Conservation (phyloP, 2,113 vertebrate genomes). For the Melanotaenia duboulayi region DNA sequence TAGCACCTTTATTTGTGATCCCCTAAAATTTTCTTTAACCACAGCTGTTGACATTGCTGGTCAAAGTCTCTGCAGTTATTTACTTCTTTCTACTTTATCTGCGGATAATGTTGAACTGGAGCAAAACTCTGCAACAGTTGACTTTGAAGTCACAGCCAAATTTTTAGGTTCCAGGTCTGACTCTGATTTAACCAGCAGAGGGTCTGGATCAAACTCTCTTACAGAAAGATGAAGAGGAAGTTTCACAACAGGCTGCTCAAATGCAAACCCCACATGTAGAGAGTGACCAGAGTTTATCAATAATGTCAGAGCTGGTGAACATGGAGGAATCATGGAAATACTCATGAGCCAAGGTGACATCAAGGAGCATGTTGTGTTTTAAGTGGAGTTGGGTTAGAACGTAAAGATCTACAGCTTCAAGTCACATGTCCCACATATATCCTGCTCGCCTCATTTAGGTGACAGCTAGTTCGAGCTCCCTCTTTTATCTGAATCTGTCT, state of each 20-base stretch:
- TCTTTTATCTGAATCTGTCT: conserved; percentile 43
- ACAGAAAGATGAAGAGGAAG: conserved; percentile 47
- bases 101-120: conserved; percentile 53
- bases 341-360: conserved; percentile 33
- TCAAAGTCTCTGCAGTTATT: conserved; percentile 55
- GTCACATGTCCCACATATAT: conserved; percentile 57
- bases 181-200: conserved; percentile 61
- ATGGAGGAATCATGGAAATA: conserved; percentile 30
- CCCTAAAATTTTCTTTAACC: conserved; percentile 46
- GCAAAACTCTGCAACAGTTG: conserved; percentile 14
- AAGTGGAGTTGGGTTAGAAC: conserved; percentile 22
- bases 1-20: conserved; percentile 53
- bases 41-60: conserved; percentile 57
- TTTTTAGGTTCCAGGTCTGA: conserved; percentile 62
- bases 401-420: conserved; percentile 27
- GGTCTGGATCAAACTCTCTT: conserved; percentile 51
- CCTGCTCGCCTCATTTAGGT: conserved; percentile 62
- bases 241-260: conserved; percentile 52
- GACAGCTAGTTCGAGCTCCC: conserved; percentile 39
- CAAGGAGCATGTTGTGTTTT: conserved; percentile 33
- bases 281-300: conserved; percentile 32
- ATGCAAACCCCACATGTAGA: conserved; percentile 47
- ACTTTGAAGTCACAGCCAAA: conserved; percentile 69
- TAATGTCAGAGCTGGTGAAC: conserved; percentile 23
- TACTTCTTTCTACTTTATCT: conserved; percentile 52